Conservation (phyloP, 2,113 vertebrate species). For the Phalacrocorax pelagicus region DNA sequence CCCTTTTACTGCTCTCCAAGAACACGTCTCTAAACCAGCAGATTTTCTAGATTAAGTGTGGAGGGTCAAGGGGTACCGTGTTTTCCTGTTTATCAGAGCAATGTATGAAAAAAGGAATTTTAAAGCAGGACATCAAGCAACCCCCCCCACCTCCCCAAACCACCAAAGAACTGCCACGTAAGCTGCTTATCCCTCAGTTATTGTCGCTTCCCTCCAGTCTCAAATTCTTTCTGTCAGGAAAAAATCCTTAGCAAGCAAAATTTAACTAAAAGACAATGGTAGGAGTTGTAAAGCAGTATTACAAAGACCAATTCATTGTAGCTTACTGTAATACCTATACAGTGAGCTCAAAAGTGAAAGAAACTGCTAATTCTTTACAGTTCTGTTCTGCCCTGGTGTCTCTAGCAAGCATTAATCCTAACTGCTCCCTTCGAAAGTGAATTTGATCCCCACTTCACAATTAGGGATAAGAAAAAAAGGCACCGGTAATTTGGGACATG, state of each 20-base stretch:
- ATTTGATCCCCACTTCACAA: background rate
- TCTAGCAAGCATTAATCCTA: background rate
- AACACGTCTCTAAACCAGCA: background rate
- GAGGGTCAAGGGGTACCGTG: background rate
- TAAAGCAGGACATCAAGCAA: background rate
- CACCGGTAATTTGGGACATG: background rate
- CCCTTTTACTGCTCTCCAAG: conserved; percentile 26
- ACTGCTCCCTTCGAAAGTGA: background rate
- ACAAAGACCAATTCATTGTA: background rate
- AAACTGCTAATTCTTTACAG: background rate
- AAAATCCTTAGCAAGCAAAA: conserved; percentile 40
- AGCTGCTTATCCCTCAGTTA: conserved; percentile 13
- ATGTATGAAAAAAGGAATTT: background rate
- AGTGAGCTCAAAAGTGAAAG: background rate
- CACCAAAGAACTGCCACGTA: background rate
- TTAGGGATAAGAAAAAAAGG: background rate
- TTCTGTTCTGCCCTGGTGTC: background rate
- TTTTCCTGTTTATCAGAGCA: conserved; percentile 37
- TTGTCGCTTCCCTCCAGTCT: conserved; percentile 27
- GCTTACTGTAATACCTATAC: background rate
- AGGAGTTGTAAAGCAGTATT: conserved; percentile 20
- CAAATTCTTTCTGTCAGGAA: conserved; percentile 31
- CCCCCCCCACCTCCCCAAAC: background rate
- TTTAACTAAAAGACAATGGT: conserved; percentile 14
- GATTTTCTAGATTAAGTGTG: conserved; percentile 10